Conservation (phyloP, 1,140 invertebrate genomes). For the Vanessa tameamea region DNA sequence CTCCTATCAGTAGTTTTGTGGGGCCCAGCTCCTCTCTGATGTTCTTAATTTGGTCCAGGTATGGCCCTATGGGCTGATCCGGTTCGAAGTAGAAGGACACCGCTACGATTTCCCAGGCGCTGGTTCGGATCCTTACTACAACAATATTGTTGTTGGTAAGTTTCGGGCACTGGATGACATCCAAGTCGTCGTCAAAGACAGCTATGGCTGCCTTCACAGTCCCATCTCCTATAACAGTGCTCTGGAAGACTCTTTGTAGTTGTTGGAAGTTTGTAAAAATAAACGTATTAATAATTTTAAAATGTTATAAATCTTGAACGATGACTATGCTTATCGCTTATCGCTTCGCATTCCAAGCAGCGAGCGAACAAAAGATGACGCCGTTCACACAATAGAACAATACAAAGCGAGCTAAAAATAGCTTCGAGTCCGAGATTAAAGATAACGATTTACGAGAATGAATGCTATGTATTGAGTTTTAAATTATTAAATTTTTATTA, state of each 20-base stretch:
- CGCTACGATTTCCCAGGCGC: conserved; percentile 14
- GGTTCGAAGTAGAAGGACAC: conserved; percentile 21
- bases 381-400: no score
- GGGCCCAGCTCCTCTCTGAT: not conserved
- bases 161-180: conserved; percentile 16
- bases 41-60: not conserved
- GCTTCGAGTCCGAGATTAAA: no score
- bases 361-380: no score
- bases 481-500: no score
- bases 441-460: no score
- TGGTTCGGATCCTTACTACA: conserved; percentile 7
- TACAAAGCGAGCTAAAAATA: no score
- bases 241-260: not conserved
- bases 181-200: conserved; percentile 17
- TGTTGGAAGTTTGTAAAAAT: no score
- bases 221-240: not conserved
- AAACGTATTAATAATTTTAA: no score
- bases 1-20: conserved; percentile 20
- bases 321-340: no score
- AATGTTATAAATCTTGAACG: no score
- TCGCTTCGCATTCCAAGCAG: no score
- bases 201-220: conserved; percentile 24
- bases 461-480: no score
- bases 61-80: conserved; percentile 12
- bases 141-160: conserved; percentile 25